phyloP scores from a whole-genome alignment of 2,797 vertebrate genomes.

The Sebastes hubbsi region DNA sequence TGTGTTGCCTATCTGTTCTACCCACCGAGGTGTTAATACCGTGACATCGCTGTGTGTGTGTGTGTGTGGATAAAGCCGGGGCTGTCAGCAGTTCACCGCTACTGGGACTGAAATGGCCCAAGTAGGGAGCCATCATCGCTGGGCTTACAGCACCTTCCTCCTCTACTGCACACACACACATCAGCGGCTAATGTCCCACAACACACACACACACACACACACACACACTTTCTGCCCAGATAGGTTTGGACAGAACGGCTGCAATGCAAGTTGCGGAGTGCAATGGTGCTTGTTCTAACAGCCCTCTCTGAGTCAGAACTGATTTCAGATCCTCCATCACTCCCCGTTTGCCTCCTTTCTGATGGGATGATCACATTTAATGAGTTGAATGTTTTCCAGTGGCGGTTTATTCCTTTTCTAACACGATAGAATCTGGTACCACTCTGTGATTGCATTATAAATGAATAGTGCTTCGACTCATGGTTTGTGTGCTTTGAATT shows the following conservation, averaged over 20 bases:
- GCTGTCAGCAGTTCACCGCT: slow-evolving; percentile 53
- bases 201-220: slow-evolving; percentile 31
- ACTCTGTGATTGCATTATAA: slow-evolving; percentile 42
- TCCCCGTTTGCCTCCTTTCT: slow-evolving; percentile 42
- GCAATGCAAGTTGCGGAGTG: slow-evolving; percentile 25
- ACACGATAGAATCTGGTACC: slow-evolving; percentile 28
- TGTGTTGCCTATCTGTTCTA: slow-evolving; percentile 16
- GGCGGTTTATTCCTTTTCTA: slow-evolving; percentile 42
- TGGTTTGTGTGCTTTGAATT: slow-evolving; percentile 22
- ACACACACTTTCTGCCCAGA: slow-evolving; percentile 27
- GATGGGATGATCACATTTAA: slow-evolving; percentile 53
- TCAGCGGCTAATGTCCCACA: slow-evolving; percentile 29
- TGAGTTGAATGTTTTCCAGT: slow-evolving; percentile 57
- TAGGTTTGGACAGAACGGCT: slow-evolving; percentile 46
- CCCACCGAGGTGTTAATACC: slow-evolving; percentile 42
- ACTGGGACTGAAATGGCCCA: slow-evolving; percentile 51
- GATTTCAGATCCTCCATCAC: slow-evolving; percentile 47
- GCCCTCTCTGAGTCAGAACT: slow-evolving; percentile 25
- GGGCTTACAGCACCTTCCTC: slow-evolving; percentile 43
- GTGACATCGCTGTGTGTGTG: slow-evolving; percentile 2
- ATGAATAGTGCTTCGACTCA: slow-evolving; percentile 20
- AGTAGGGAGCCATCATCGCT: slow-evolving; percentile 46
- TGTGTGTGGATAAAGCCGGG: slow-evolving; percentile 8
- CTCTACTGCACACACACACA: slow-evolving; percentile 15
- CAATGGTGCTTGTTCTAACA: slow-evolving; percentile 45